Percentiles rank a stretch among this genome's conserved stretches.
Conservation (phyloP, 2,113 vertebrate species). For the Eidolon helvum region DNA sequence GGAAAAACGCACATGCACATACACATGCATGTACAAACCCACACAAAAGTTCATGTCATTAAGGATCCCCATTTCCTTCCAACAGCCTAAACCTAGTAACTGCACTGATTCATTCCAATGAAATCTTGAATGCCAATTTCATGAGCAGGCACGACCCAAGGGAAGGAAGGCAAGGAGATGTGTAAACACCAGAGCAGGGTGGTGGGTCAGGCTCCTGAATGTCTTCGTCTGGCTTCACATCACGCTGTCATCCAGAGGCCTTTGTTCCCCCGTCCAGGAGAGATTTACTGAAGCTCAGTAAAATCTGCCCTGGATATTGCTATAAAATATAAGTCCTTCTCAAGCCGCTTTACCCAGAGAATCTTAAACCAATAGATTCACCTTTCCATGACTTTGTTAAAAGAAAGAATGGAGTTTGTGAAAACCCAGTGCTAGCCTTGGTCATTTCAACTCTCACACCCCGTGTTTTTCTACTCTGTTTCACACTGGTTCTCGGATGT, state of each 20-base stretch:
- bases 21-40: fast-evolving
- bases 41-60: fast-evolving
- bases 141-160: fast-evolving
- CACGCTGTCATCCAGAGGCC: background rate
- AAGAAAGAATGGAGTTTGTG: background rate
- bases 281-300: conserved; percentile 51
- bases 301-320: conserved; percentile 51
- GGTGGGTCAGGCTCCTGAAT: background rate
- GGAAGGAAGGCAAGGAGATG: fast-evolving
- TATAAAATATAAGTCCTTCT: conserved; percentile 39
- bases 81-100: background rate
- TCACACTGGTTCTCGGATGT: background rate
- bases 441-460: fast-evolving
- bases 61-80: background rate
- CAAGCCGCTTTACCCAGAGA: background rate
- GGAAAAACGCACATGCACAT: background rate
- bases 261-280: background rate
- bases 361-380: conserved; percentile 39
- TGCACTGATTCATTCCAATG: background rate
- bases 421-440: background rate
- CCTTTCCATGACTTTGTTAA: conserved; percentile 56
- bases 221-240: background rate
- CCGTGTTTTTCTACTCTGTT: fast-evolving
- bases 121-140: background rate
- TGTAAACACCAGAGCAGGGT: background rate